Evolutionary conservation across 2,888 invertebrate species (phyloP).

Genomic region (Habroteleia sp.): DNA sequence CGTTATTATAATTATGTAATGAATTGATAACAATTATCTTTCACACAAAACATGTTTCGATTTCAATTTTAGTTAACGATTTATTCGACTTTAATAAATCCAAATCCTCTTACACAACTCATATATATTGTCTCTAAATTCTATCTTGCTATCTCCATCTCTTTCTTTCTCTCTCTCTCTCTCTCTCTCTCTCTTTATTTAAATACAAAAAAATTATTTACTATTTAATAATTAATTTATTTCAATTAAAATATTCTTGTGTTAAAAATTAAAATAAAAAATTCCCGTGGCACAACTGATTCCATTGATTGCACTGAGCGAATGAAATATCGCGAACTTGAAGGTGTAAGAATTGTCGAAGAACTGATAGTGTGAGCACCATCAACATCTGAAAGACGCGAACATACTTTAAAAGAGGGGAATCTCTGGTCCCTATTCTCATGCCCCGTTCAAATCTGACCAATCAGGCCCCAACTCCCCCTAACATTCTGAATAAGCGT

Average conservation of each 20-base stretch:
- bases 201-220: too few relatives aligned
- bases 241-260: background rate
- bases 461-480: conserved; percentile 50
- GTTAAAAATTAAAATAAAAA: background rate
- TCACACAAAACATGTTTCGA: too few relatives aligned
- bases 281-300: conserved; percentile 1
- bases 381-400: conserved; percentile 72
- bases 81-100: too few relatives aligned
- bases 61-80: too few relatives aligned
- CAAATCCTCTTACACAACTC: too few relatives aligned
- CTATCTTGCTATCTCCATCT: too few relatives aligned
- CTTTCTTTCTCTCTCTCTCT: too few relatives aligned
- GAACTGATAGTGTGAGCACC: conserved; percentile 77
- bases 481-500: conserved; percentile 31
- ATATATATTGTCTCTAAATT: too few relatives aligned
- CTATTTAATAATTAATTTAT: too few relatives aligned
- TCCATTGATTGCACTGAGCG: conserved; percentile 29
- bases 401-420: conserved; percentile 71
- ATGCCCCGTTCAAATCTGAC: conserved; percentile 68
- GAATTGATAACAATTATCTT: conserved; percentile 36
- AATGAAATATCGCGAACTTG: conserved; percentile 66
- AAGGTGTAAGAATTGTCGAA: conserved; percentile 69
- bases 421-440: conserved; percentile 65
- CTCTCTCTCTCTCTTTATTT: too few relatives aligned
- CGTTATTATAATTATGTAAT: conserved; percentile 34